Evolutionary conservation across 2,797 vertebrate species (phyloP).

Genomic region (Xiphophorus birchmanni): DNA sequence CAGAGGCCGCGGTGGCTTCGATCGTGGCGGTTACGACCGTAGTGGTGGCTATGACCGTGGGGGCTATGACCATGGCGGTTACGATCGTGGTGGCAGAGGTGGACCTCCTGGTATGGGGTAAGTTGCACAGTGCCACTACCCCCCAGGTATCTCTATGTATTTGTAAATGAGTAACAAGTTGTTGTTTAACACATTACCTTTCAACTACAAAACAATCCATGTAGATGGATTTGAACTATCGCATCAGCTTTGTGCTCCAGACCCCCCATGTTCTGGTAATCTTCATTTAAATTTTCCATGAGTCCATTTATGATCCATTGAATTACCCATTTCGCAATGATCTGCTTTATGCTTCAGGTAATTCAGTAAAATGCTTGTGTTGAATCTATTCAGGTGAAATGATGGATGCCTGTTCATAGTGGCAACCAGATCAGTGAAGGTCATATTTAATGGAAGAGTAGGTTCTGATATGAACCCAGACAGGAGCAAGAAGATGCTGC

Average conservation of each 20-base stretch:
- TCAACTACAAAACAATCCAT: constrained; percentile 36
- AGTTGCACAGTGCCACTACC: constrained; percentile 81
- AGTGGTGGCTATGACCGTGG: constrained; percentile 67
- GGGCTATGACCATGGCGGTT: constrained; percentile 71
- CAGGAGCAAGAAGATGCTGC: not conserved
- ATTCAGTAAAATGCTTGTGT: not conserved
- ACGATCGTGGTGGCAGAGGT: constrained; percentile 78
- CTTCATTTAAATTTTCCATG: not conserved
- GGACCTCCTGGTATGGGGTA: constrained; percentile 86
- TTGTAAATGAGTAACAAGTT: constrained; percentile 40
- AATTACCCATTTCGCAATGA: not conserved
- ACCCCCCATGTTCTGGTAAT: constrained; percentile 14
- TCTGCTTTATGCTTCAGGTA: not conserved
- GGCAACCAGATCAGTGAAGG: not conserved
- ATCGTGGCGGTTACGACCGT: constrained; percentile 70
- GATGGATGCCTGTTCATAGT: not conserved
- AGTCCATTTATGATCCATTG: not conserved
- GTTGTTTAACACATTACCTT: constrained; percentile 25
- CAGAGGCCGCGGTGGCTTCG: constrained; percentile 38
- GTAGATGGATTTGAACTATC: constrained; percentile 26
- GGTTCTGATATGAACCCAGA: not conserved
- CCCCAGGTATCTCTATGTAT: constrained; percentile 75
- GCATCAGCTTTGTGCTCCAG: constrained; percentile 51
- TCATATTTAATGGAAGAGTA: not conserved
- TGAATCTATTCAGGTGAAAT: not conserved